Conservation (phyloP, 2,888 invertebrate genomes). For the Marronus borbonicus region DNA sequence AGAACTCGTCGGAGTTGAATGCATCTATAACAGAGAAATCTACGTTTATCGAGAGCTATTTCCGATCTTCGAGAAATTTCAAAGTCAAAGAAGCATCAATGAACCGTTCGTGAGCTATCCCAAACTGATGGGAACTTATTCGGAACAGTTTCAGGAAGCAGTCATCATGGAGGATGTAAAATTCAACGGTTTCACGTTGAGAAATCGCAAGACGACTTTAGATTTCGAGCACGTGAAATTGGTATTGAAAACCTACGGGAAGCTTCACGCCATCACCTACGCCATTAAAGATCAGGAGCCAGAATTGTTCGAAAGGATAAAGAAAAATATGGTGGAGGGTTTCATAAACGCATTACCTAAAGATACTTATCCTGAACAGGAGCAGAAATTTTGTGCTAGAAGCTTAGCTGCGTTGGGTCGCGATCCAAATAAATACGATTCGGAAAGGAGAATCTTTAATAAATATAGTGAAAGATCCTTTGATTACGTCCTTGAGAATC, state of each 20-base stretch:
- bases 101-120: slow-evolving; percentile 54
- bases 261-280: slow-evolving; percentile 62
- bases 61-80: slow-evolving; percentile 56
- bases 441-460: slow-evolving; percentile 6
- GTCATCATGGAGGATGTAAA: slow-evolving; percentile 60
- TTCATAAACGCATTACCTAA: background rate
- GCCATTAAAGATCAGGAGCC: slow-evolving; percentile 59
- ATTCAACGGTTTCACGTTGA: slow-evolving; percentile 57
- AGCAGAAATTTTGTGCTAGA: background rate
- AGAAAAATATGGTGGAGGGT: background rate
- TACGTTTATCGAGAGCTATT: slow-evolving; percentile 60
- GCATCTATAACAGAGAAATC: slow-evolving; percentile 60
- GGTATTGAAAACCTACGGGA: slow-evolving; percentile 60
- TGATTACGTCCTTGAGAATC: background rate
- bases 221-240: slow-evolving; percentile 59
- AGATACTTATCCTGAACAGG: background rate
- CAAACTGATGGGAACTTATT: slow-evolving; percentile 50
- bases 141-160: slow-evolving; percentile 55
- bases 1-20: slow-evolving; percentile 54
- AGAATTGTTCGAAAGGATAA: slow-evolving; percentile 38
- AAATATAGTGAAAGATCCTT: slow-evolving; percentile 31
- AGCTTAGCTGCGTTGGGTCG: background rate
- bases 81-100: slow-evolving; percentile 53
- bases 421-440: slow-evolving; percentile 30
- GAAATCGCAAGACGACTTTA: slow-evolving; percentile 54